Evolutionary conservation across 2,888 invertebrate genomes (phyloP).

Genomic region (Melolontha melolontha): DNA sequence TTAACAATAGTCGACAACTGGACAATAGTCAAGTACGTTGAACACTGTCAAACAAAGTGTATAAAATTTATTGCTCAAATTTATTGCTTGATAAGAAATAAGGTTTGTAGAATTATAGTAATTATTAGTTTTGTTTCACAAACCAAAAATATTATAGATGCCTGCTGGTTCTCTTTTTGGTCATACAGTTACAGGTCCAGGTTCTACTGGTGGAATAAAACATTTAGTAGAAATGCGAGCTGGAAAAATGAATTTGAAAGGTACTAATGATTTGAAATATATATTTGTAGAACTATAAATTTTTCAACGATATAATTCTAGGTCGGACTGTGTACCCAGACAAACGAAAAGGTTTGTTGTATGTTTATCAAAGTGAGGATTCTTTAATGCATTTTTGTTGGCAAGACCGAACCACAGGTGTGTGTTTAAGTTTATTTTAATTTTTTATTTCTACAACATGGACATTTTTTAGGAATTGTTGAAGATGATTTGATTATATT

Average conservation of each 20-base stretch:
- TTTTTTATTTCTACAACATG: neutral
- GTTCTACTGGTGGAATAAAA: slow-evolving; percentile 85
- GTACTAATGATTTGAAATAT: slow-evolving; percentile 63
- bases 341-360: slow-evolving; percentile 93
- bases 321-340: slow-evolving; percentile 91
- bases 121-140: too few relatives aligned
- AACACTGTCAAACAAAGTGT: too few relatives aligned
- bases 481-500: slow-evolving; percentile 99
- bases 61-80: neutral
- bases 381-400: slow-evolving; percentile 99
- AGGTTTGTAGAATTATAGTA: slow-evolving; percentile 9
- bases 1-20: too few relatives aligned
- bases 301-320: slow-evolving; percentile 42
- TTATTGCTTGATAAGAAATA: neutral
- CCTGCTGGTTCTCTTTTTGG: slow-evolving; percentile 80
- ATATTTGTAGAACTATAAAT: neutral
- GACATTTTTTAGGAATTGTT: slow-evolving; percentile 73
- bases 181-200: slow-evolving; percentile 79
- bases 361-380: slow-evolving; percentile 96
- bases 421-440: neutral
- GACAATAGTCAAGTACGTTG: neutral
- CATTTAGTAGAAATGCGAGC: slow-evolving; percentile 96
- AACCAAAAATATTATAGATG: slow-evolving; percentile 61
- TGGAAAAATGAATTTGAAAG: slow-evolving; percentile 95
- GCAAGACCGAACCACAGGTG: slow-evolving; percentile 90